A percentile compares a stretch with the other conserved stretches of the same genome.
phyloP scores from a whole-genome alignment of 2,888 invertebrate species.

The Melieria picta region DNA sequence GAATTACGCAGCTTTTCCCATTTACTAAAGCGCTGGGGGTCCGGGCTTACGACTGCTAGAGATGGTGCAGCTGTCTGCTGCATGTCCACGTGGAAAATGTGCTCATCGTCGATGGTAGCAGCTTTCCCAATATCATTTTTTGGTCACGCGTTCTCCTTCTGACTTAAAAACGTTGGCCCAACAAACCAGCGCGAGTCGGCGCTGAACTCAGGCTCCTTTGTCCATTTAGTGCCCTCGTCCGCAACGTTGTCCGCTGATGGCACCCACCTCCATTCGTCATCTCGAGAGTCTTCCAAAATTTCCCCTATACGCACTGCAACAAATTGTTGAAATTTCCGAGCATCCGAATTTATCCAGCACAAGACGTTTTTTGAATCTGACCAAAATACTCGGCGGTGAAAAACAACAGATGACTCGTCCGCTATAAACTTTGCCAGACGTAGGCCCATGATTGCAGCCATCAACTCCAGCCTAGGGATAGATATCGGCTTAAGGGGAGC shows the following conservation, averaged over 20 bases:
- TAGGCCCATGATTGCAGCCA: slow-evolving; percentile 17
- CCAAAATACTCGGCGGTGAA: background rate
- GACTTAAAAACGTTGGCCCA: background rate
- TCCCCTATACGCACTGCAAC: slow-evolving; percentile 28
- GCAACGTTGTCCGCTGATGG: slow-evolving; percentile 39
- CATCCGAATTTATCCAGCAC: background rate
- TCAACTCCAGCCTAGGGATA: slow-evolving; percentile 10
- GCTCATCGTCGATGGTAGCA: no score
- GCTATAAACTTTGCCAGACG: slow-evolving; percentile 7
- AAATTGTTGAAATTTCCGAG: slow-evolving; percentile 21
- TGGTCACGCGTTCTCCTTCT: background rate
- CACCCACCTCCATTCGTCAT: background rate
- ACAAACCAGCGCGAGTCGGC: background rate
- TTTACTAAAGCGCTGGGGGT: slow-evolving; percentile 4
- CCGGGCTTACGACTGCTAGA: background rate
- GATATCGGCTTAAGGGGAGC: slow-evolving; percentile 8
- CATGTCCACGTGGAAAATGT: no score
- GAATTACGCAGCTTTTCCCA: background rate
- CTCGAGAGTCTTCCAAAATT: slow-evolving; percentile 23
- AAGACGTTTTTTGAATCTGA: slow-evolving; percentile 3
- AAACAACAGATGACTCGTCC: background rate
- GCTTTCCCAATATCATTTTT: background rate
- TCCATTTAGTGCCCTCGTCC: slow-evolving; percentile 32
- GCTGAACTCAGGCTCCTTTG: background rate
- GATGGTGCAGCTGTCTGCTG: no score